A percentile compares a stretch with the other conserved stretches of the same genome.
phyloP scores from a whole-genome alignment of 1,140 invertebrate genomes.

The Dinoponera quadriceps region DNA sequence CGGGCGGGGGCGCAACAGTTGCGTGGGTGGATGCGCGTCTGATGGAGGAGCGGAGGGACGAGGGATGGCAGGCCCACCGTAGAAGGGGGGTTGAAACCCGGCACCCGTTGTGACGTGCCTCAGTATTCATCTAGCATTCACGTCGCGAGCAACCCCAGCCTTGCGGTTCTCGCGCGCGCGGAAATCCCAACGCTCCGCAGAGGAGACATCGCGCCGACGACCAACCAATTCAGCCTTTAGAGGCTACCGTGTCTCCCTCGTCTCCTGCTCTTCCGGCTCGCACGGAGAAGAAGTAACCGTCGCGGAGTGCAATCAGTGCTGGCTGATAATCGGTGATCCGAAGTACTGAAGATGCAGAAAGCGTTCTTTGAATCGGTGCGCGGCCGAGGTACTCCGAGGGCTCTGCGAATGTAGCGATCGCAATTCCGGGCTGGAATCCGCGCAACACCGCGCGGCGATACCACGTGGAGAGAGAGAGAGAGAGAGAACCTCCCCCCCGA shows the following conservation, averaged over 20 bases:
- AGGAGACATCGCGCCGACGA: too few relatives aligned
- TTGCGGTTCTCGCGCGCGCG: not conserved
- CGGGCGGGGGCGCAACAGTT: constrained; percentile 80
- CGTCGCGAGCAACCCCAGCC: constrained; percentile 64
- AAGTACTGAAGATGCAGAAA: constrained; percentile 5
- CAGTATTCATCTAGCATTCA: constrained; percentile 73
- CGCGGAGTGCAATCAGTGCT: constrained; percentile 29
- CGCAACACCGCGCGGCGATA: constrained; percentile 2
- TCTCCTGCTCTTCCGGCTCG: not conserved
- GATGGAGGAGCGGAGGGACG: constrained; percentile 69
- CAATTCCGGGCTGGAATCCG: constrained; percentile 4
- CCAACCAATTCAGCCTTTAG: not conserved
- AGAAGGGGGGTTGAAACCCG: constrained; percentile 69
- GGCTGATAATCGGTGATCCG: not conserved
- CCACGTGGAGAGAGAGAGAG: constrained; percentile 47
- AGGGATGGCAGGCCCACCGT: constrained; percentile 62
- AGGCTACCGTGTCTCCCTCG: not conserved
- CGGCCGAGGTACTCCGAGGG: constrained; percentile 1
- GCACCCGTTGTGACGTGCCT: constrained; percentile 67
- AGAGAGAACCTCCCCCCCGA: too few relatives aligned
- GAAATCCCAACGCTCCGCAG: not conserved
- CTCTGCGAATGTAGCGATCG: constrained; percentile 17
- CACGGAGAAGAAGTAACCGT: not conserved
- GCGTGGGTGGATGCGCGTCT: constrained; percentile 81
- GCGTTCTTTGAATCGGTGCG: not conserved